Evolutionary conservation across 2,113 vertebrate species (phyloP).

Genomic region (Monopterus albus): DNA sequence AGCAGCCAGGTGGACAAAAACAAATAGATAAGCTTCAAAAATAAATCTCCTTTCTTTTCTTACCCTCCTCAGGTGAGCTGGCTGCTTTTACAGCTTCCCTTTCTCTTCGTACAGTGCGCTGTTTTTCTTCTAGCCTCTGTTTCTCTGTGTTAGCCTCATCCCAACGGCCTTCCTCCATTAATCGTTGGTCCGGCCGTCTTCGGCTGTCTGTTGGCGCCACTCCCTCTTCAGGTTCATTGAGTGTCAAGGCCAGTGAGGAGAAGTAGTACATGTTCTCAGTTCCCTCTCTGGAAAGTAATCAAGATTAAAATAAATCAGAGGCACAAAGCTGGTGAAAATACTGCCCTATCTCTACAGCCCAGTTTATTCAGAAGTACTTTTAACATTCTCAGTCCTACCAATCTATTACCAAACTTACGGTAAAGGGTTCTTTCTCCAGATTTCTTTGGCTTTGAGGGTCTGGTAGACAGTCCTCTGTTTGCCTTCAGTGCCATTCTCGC

Average conservation of each 20-base stretch:
- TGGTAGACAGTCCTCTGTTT: conserved; percentile 87
- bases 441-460: conserved; percentile 87
- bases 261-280: conserved; percentile 98
- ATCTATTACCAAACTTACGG: conserved; percentile 84
- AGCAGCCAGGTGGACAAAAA: conserved; percentile 29
- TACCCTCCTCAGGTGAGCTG: conserved; percentile 85
- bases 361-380: neutral
- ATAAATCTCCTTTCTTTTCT: neutral
- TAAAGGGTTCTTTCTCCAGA: conserved; percentile 93
- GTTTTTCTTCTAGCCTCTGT: conserved; percentile 95
- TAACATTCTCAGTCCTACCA: neutral
- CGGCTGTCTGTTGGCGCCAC: conserved; percentile 94
- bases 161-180: conserved; percentile 97
- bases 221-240: conserved; percentile 89
- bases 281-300: conserved; percentile 83
- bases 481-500: conserved; percentile 88
- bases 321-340: neutral
- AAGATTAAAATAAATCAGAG: neutral
- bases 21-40: conserved; percentile 34
- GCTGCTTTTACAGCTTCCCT: conserved; percentile 82
- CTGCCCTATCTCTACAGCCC: neutral
- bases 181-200: conserved; percentile 89
- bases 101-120: conserved; percentile 89
- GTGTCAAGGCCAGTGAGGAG: conserved; percentile 91
- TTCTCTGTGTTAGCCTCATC: conserved; percentile 96